Conservation (phyloP, 2,888 invertebrate genomes). For the Villa cingulata region DNA sequence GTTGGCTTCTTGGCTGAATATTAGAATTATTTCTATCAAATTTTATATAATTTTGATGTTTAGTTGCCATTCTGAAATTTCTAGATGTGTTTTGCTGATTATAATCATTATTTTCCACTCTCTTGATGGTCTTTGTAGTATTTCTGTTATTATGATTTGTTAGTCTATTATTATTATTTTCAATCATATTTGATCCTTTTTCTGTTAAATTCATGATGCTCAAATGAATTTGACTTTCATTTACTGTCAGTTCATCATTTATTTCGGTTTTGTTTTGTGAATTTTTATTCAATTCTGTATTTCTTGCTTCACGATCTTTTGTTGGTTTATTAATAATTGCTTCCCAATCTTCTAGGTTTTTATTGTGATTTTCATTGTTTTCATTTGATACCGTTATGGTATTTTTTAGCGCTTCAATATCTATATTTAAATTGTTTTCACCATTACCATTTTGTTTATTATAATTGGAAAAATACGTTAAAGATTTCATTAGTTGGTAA, state of each 20-base stretch:
- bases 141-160: too few relatives aligned
- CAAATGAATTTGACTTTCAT: not conserved
- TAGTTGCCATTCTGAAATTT: too few relatives aligned
- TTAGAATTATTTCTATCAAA: too few relatives aligned
- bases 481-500: slow-evolving; percentile 79
- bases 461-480: slow-evolving; percentile 77
- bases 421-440: slow-evolving; percentile 9
- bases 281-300: not conserved
- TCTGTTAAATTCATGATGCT: not conserved
- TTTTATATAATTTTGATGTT: too few relatives aligned
- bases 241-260: not conserved
- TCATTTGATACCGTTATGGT: slow-evolving; percentile 7
- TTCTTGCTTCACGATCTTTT: not conserved
- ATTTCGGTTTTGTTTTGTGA: not conserved
- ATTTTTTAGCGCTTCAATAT: slow-evolving; percentile 17
- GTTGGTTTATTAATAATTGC: not conserved
- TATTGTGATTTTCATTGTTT: not conserved
- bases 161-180: not conserved
- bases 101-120: too few relatives aligned
- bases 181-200: not conserved
- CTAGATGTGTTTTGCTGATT: too few relatives aligned
- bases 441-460: slow-evolving; percentile 40
- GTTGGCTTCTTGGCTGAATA: too few relatives aligned
- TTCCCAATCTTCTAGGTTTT: not conserved
- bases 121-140: too few relatives aligned